Evolutionary conservation across 2,113 vertebrate genomes (phyloP).

Genomic region (Notothenia coriiceps): DNA sequence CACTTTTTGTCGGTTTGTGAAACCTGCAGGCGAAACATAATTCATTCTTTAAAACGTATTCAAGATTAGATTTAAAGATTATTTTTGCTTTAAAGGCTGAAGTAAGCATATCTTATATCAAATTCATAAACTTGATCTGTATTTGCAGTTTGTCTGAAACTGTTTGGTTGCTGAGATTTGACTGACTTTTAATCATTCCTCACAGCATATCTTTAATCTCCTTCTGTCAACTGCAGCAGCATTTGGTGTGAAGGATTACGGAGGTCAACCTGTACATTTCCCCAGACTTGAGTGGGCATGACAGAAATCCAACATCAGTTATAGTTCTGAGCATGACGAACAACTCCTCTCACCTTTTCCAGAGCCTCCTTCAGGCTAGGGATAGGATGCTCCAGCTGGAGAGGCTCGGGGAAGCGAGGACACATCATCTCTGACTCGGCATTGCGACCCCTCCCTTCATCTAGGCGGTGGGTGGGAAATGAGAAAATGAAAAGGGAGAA

Average conservation of each 20-base stretch:
- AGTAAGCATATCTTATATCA: background rate
- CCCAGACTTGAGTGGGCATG: slow-evolving; percentile 9
- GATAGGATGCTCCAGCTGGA: slow-evolving; percentile 90
- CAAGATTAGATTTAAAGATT: too few species aligned
- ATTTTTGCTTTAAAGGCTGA: too few species aligned
- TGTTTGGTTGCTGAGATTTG: background rate
- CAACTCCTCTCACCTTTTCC: slow-evolving; percentile 87
- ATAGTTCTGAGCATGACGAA: slow-evolving; percentile 12
- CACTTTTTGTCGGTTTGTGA: background rate
- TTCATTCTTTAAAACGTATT: background rate
- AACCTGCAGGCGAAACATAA: background rate
- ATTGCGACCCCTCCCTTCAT: slow-evolving; percentile 66
- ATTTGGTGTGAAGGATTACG: slow-evolving; percentile 72
- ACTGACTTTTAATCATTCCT: too few species aligned
- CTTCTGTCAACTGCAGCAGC: slow-evolving; percentile 52
- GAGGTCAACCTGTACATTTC: slow-evolving; percentile 50
- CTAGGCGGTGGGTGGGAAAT: slow-evolving; percentile 37
- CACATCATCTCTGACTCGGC: slow-evolving; percentile 86
- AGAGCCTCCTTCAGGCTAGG: slow-evolving; percentile 91
- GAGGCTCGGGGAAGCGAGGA: slow-evolving; percentile 89
- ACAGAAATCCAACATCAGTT: slow-evolving; percentile 2
- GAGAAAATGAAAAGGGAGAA: slow-evolving; percentile 5
- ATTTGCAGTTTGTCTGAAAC: background rate
- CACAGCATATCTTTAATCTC: slow-evolving; percentile 62
- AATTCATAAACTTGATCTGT: background rate